Evolutionary conservation across 92 coral and sea anemone species (phyloP).

Genomic region (Epizoanthus fatuus): DNA sequence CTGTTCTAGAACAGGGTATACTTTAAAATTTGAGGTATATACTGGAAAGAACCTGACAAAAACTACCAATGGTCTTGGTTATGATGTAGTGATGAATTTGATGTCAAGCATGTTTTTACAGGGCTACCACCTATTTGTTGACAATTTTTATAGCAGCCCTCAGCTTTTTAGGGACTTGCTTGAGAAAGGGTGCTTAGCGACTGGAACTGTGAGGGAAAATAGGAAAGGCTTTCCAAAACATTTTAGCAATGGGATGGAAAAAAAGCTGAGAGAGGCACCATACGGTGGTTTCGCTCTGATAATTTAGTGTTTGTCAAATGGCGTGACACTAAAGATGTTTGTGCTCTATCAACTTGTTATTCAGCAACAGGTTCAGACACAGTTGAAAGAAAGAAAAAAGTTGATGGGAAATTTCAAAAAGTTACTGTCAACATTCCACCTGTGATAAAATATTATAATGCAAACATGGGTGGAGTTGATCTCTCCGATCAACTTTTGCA

Average conservation of each 20-base stretch:
- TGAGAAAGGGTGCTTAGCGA: slow-evolving; percentile 39
- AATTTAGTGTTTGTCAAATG: slow-evolving; percentile 39
- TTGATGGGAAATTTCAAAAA: slow-evolving; percentile 31
- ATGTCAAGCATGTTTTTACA: slow-evolving; percentile 42
- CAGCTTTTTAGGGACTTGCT: slow-evolving; percentile 27
- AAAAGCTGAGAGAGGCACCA: slow-evolving; percentile 38
- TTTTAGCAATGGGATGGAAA: slow-evolving; percentile 3
- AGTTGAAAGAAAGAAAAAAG: slow-evolving; percentile 42
- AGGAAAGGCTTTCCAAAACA: slow-evolving; percentile 59
- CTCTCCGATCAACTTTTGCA: slow-evolving; percentile 59
- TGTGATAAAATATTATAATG: slow-evolving; percentile 41
- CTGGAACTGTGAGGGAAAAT: slow-evolving; percentile 71
- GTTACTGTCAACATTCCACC: slow-evolving; percentile 47
- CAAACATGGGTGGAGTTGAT: slow-evolving; percentile 55
- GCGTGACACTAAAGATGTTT: slow-evolving; percentile 56
- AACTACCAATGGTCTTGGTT: slow-evolving; percentile 48
- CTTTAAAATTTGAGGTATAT: slow-evolving; percentile 53
- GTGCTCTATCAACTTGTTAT: slow-evolving; percentile 43
- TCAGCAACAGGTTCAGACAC: slow-evolving; percentile 43
- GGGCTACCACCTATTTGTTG: slow-evolving; percentile 63
- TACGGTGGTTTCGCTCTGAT: slow-evolving; percentile 44
- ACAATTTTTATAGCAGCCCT: slow-evolving; percentile 67
- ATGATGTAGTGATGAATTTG: slow-evolving; percentile 58
- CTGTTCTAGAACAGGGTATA: slow-evolving; percentile 44
- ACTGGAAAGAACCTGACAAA: slow-evolving; percentile 49